Evolutionary conservation across 2,888 invertebrate genomes (phyloP).

Genomic region (Dichetophora obliterata): DNA sequence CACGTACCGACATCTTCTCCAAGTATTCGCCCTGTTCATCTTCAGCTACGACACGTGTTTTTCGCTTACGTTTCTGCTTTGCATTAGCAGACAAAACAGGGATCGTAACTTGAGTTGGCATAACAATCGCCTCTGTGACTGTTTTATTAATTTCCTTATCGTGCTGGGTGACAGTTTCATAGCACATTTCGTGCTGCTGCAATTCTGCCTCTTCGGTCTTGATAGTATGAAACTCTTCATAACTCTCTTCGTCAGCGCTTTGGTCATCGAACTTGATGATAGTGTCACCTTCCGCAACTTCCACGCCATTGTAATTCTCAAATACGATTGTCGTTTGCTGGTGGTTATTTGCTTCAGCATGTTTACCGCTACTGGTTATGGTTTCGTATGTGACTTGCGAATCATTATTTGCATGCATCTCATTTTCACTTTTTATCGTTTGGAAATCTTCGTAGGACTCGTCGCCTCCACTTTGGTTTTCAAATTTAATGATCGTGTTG

Average conservation of each 20-base stretch:
- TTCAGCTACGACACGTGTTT: constrained; percentile 63
- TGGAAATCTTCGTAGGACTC: constrained; percentile 20
- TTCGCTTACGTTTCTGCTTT: constrained; percentile 66
- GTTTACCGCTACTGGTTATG: neutral
- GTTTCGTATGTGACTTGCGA: constrained; percentile 3
- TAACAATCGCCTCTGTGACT: constrained; percentile 48
- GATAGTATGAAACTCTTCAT: constrained; percentile 61
- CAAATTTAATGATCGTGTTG: constrained; percentile 60
- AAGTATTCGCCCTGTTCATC: constrained; percentile 68
- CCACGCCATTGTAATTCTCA: constrained; percentile 23
- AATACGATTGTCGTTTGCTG: constrained; percentile 17
- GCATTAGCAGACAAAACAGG: constrained; percentile 50
- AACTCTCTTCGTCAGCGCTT: constrained; percentile 54
- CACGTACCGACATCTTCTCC: constrained; percentile 68
- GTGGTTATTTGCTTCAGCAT: neutral
- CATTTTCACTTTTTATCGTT: constrained; percentile 13
- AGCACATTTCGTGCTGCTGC: constrained; percentile 50
- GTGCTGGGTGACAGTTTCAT: constrained; percentile 55
- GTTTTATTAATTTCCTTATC: constrained; percentile 49
- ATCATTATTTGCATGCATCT: constrained; percentile 1
- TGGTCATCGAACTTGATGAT: constrained; percentile 52
- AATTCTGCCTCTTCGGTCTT: constrained; percentile 50
- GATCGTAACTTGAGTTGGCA: constrained; percentile 45
- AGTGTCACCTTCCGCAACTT: constrained; percentile 38
- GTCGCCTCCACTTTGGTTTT: constrained; percentile 43